These are phyloP conservation scores for Poeciliopsis turrubarensis DNA, from an alignment of 2,113 vertebrate genomes.

Conservation along the genomic window DNA sequence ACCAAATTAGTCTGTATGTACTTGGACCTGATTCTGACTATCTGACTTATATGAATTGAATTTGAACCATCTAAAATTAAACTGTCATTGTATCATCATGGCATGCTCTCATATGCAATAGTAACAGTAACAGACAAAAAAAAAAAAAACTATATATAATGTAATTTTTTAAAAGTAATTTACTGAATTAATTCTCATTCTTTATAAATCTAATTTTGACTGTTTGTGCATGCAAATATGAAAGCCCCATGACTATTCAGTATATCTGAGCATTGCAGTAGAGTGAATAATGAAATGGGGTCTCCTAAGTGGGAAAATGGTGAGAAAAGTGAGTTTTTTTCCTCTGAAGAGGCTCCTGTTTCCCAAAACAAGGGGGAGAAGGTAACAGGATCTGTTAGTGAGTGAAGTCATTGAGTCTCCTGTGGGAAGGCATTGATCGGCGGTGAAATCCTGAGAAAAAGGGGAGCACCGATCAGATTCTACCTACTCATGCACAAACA, in stretches of 20 bases:
- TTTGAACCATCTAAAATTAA: too few relatives aligned
- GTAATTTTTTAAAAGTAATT: constrained; percentile 4
- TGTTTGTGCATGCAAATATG: constrained; percentile 2
- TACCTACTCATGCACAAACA: constrained; percentile 33
- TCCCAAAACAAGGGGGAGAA: constrained; percentile 58
- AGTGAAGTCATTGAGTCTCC: constrained; percentile 78
- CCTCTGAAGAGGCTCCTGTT: constrained; percentile 67
- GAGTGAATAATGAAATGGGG: constrained; percentile 50
- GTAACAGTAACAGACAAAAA: too few relatives aligned
- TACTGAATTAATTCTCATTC: constrained; percentile 9
- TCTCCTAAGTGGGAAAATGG: constrained; percentile 54
- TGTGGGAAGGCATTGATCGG: constrained; percentile 77
- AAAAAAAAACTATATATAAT: too few relatives aligned
- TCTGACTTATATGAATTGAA: too few relatives aligned
- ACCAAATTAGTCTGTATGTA: too few relatives aligned
- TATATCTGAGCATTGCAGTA: constrained; percentile 36
- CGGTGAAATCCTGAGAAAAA: constrained; percentile 61
- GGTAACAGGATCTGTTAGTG: constrained; percentile 77
- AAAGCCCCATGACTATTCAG: constrained; percentile 23
- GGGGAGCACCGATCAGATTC: constrained; percentile 66
- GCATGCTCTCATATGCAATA: too few relatives aligned
- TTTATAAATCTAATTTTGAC: neutral
- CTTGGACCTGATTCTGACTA: too few relatives aligned
- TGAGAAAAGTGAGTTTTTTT: constrained; percentile 28
- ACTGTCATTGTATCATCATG: too few relatives aligned